phyloP scores from a whole-genome alignment of 2,113 vertebrate species.

The Bucco capensis region DNA sequence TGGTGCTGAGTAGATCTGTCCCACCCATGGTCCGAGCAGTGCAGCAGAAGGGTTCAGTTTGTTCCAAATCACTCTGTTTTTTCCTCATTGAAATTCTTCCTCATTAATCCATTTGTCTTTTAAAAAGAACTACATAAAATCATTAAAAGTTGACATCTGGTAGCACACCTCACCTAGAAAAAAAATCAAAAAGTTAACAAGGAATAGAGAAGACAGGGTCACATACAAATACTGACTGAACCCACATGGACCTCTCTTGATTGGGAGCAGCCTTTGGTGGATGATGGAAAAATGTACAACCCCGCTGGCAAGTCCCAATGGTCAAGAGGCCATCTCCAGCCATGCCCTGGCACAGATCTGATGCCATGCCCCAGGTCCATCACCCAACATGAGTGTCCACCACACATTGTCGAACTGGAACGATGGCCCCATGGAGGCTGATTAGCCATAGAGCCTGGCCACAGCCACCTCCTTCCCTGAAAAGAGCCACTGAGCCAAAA shows the following conservation, averaged over 20 bases:
- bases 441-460: neutral
- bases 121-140: neutral
- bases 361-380: neutral
- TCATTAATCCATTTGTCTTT: neutral
- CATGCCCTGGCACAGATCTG: neutral
- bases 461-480: neutral
- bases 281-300: neutral
- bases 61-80: neutral
- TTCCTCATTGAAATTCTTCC: neutral
- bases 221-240: no score
- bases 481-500: neutral
- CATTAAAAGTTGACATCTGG: neutral
- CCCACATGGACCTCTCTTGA: neutral
- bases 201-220: neutral
- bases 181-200: neutral
- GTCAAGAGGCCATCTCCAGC: neutral
- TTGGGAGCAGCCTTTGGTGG: rapidly evolving
- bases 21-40: rapidly evolving
- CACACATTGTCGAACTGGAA: neutral
- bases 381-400: neutral
- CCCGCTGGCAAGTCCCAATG: neutral
- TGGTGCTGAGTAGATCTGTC: neutral
- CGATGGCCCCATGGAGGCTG: neutral
- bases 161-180: neutral
- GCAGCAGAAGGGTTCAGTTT: neutral